Evolutionary conservation across 1,140 invertebrate genomes (phyloP), one percentile per base, ranked within the genome.

Genomic region (Ostrea denselamellosa): DNA sequence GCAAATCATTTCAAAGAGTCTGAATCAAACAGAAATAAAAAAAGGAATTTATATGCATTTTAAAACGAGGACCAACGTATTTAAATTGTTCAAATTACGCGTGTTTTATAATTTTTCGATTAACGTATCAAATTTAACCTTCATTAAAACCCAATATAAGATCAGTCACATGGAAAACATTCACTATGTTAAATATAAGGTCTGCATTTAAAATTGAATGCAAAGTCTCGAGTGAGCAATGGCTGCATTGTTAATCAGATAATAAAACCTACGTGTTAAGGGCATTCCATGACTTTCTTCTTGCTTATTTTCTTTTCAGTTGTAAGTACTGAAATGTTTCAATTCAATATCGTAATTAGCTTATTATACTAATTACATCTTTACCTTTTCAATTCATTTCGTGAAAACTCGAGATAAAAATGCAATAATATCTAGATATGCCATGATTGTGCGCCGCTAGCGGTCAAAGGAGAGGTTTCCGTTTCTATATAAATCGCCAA

Each of bases 311-410:
- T 77, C 68, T 77, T 62, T 77, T 77, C 68, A 34, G 14, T 25
- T 34, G 14, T 44, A 77, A 77, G 68, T 77, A 77, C 22, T 77
- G 28, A 77, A 71, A 77, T 77, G 68, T 77, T 77, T 77, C 68
- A 77, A 25, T 77, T 77, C 68, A 77, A 77, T 77, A 77, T 77
- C 68, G 9, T 77, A 77, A 77, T 77, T 25, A 77, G 22, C 25
- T 17, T 77, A 77, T 77, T 77, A 77, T 77, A 77, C 25, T 77
- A 77, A 77, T 77, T 77, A 77, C 68, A 34, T 77, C 68, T 77
- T 77, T 77, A 77, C 68, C 68, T 77, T 77, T 77, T 77, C 68
- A 77, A 28, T 77, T 77, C 28, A 77, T 77, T 77, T 8, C 68
- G 68, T 25, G 68, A 77, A 77, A 77, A 77, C 14, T 14, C 28